Evolutionary conservation across 2,113 vertebrate species (phyloP).

Genomic region (Haemorhous mexicanus): DNA sequence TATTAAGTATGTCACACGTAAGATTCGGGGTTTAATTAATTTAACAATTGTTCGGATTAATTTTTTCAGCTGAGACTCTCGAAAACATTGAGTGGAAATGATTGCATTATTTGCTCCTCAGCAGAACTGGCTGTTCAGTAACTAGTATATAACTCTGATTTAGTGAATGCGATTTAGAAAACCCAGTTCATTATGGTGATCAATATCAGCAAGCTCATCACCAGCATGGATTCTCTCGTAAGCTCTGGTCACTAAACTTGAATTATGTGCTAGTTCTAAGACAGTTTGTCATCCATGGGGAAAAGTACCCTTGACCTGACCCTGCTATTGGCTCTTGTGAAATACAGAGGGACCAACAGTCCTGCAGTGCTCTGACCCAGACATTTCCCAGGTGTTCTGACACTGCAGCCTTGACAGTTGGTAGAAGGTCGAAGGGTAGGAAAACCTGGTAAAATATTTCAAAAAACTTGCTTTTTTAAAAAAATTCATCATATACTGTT

Average conservation of each 20-base stretch:
- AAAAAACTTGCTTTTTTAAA: not conserved
- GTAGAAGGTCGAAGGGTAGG: not conserved
- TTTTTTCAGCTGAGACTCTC: not conserved
- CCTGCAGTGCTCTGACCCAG: not conserved
- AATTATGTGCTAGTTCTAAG: not conserved
- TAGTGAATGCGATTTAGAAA: constrained; percentile 4
- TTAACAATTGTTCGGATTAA: not conserved
- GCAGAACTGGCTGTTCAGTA: not conserved
- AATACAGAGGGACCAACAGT: not conserved
- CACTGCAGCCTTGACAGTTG: not conserved
- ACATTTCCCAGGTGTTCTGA: not conserved
- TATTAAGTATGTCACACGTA: not conserved
- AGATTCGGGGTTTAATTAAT: not conserved
- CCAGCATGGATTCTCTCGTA: not conserved
- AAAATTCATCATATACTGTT: not conserved
- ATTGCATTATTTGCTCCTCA: not conserved
- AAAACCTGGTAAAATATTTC: not conserved
- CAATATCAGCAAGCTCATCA: not conserved
- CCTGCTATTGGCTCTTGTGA: not conserved
- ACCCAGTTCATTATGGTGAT: not conserved
- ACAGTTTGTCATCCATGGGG: not conserved
- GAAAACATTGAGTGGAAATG: not conserved
- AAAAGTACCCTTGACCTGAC: not conserved
- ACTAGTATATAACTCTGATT: not conserved
- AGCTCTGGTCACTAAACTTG: constrained; percentile 6